phyloP scores from a whole-genome alignment of 1,140 invertebrate species.

The Archivesica marissinica region DNA sequence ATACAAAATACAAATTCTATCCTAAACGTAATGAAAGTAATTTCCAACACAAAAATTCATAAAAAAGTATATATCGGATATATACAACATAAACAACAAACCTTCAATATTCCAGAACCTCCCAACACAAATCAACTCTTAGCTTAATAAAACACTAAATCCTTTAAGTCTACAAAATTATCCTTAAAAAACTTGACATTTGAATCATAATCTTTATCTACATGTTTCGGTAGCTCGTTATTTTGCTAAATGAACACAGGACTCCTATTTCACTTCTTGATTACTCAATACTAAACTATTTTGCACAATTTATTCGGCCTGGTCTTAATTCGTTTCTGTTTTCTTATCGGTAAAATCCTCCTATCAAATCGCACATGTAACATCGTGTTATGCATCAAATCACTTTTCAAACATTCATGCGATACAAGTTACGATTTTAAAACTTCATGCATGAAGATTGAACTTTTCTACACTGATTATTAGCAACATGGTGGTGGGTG shows the following conservation, averaged over 20 bases:
- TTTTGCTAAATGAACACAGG: conserved; percentile 11
- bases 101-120: too few species aligned
- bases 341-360: background rate
- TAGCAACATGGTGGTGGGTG: background rate
- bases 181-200: conserved; percentile 5
- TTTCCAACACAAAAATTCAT: too few species aligned
- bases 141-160: too few species aligned
- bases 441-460: conserved; percentile 6
- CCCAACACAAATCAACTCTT: too few species aligned
- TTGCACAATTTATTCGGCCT: background rate
- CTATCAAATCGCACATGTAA: background rate
- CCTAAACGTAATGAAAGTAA: too few species aligned
- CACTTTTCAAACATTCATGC: background rate
- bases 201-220: background rate
- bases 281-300: conserved; percentile 20
- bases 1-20: too few species aligned
- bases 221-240: background rate
- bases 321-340: background rate
- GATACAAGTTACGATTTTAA: too few species aligned
- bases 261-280: background rate
- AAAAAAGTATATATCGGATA: too few species aligned
- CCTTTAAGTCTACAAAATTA: background rate
- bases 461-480: background rate
- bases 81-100: too few species aligned
- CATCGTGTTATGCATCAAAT: background rate